These are phyloP conservation scores for Myxocyprinus asiaticus DNA, from an alignment of 2,113 vertebrate species.

Conservation along the genomic window DNA sequence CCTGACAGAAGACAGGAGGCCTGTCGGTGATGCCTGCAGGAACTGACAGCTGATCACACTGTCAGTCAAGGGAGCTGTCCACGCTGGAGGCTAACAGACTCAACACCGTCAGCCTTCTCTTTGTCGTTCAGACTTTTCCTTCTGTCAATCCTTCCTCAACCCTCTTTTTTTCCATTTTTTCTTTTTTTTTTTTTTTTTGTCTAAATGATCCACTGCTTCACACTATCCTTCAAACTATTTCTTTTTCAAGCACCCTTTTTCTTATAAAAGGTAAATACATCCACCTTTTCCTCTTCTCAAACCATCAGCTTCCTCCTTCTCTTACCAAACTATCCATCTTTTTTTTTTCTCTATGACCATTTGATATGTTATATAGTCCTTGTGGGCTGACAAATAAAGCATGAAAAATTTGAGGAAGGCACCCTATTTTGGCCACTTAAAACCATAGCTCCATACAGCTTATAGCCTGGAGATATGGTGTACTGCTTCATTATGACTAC, in stretches of 20 bases:
- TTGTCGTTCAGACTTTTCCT: conserved; percentile 66
- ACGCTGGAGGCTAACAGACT: conserved; percentile 58
- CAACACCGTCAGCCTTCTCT: conserved; percentile 63
- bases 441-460: too few relatives aligned
- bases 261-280: conserved; percentile 10
- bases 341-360: too few relatives aligned
- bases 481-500: too few relatives aligned
- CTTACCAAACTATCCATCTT: too few relatives aligned
- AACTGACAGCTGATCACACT: conserved; percentile 90
- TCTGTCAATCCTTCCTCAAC: conserved; percentile 6
- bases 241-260: not conserved
- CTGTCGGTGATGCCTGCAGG: conserved; percentile 88
- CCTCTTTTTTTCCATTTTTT: not conserved
- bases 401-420: too few relatives aligned
- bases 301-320: not conserved
- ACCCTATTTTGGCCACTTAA: too few relatives aligned
- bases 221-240: not conserved
- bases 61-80: conserved; percentile 81
- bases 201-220: conserved; percentile 6
- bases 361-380: too few relatives aligned
- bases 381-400: too few relatives aligned
- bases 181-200: too few relatives aligned
- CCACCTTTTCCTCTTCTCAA: not conserved
- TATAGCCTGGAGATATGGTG: too few relatives aligned
- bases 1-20: conserved; percentile 92